Evolutionary conservation across 2,888 invertebrate species (phyloP).

Genomic region (Hypsopygia costalis): DNA sequence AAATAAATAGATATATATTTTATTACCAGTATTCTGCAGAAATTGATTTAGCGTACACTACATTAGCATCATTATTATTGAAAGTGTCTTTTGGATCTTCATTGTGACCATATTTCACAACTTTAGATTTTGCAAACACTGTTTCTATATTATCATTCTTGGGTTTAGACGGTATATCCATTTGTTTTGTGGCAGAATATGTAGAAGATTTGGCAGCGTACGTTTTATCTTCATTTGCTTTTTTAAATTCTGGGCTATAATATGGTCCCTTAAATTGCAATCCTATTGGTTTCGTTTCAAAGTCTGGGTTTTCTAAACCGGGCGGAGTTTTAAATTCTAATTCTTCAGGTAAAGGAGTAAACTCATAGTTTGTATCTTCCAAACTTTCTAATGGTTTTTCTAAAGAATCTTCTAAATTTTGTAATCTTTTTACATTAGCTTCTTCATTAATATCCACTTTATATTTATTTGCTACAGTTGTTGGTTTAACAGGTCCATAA

Average conservation of each 20-base stretch:
- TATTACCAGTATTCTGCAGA: neutral
- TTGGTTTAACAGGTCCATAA: slow-evolving; percentile 9
- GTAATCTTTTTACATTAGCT: slow-evolving; percentile 7
- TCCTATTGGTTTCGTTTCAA: slow-evolving; percentile 46
- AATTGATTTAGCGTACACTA: slow-evolving; percentile 2
- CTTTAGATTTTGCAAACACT: slow-evolving; percentile 54
- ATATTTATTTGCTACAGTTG: neutral
- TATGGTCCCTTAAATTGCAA: slow-evolving; percentile 17
- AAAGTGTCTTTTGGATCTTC: neutral
- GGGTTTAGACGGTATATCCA: slow-evolving; percentile 11
- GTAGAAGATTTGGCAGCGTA: slow-evolving; percentile 23
- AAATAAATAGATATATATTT: neutral
- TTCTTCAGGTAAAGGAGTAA: slow-evolving; percentile 16
- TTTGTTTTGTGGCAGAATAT: slow-evolving; percentile 26
- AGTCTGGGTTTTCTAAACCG: slow-evolving; percentile 46
- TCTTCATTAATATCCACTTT: slow-evolving; percentile 4
- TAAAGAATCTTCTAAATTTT: slow-evolving; percentile 6
- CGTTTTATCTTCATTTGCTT: slow-evolving; percentile 10
- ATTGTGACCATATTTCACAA: slow-evolving; percentile 43
- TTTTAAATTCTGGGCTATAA: slow-evolving; percentile 17
- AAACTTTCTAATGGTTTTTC: slow-evolving; percentile 4
- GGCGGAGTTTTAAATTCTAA: slow-evolving; percentile 41
- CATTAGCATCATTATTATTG: neutral
- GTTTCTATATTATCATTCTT: slow-evolving; percentile 48
- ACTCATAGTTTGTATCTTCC: no score